These are phyloP conservation scores for Synergus japonicus DNA, from an alignment of 2,888 invertebrate genomes.

Conservation along the genomic window DNA sequence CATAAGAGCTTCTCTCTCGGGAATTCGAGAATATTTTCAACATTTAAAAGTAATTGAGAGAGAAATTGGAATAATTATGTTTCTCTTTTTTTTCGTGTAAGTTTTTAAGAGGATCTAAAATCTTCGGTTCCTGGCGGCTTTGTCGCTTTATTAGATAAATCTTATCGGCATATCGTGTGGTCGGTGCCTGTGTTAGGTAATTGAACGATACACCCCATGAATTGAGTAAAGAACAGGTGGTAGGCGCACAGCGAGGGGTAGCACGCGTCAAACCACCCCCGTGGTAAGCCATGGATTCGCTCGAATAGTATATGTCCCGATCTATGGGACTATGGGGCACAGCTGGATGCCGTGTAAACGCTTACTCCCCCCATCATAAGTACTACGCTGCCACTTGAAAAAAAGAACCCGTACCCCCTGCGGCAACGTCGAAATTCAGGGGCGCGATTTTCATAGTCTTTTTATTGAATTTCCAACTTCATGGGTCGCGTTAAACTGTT, in stretches of 20 bases:
- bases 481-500: conserved; percentile 24
- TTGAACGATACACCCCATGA: conserved; percentile 59
- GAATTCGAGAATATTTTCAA: too few species aligned
- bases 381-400: conserved; percentile 59
- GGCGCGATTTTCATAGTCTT: conserved; percentile 48
- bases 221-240: conserved; percentile 71
- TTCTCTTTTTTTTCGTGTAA: not conserved
- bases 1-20: too few species aligned
- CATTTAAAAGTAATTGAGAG: not conserved
- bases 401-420: conserved; percentile 58
- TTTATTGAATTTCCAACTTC: conserved; percentile 35
- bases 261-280: conserved; percentile 72
- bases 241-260: conserved; percentile 70
- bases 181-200: conserved; percentile 58
- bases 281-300: conserved; percentile 60
- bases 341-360: conserved; percentile 72
- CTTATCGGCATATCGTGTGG: conserved; percentile 58
- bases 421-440: conserved; percentile 46
- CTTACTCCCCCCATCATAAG: conserved; percentile 54
- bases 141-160: conserved; percentile 48
- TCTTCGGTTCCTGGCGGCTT: not conserved
- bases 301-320: conserved; percentile 38
- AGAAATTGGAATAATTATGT: not conserved
- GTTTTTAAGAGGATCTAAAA: not conserved
- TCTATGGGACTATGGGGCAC: conserved; percentile 66